Percentiles rank a stretch among this genome's conserved stretches.
phyloP scores from a whole-genome alignment of 2,888 invertebrate species.

The Epiblema foenella region DNA sequence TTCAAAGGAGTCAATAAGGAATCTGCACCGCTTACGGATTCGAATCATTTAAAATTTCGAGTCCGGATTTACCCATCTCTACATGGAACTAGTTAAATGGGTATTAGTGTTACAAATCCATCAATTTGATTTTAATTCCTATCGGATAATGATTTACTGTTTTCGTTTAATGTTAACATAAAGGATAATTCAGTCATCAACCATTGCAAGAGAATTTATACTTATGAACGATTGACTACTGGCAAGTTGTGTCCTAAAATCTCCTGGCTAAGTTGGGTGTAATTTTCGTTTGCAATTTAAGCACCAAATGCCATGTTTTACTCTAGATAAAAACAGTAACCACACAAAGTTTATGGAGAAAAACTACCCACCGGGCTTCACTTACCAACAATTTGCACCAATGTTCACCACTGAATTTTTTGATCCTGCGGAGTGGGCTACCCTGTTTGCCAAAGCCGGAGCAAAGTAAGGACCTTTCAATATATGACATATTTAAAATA shows the following conservation, averaged over 20 bases:
- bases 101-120: background rate
- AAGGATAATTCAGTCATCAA: background rate
- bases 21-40: no score
- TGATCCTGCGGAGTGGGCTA: conserved; percentile 93
- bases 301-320: conserved; percentile 15
- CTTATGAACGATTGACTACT: background rate
- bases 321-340: conserved; percentile 62
- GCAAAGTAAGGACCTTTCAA: conserved; percentile 87
- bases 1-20: no score
- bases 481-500: background rate
- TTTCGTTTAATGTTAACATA: no score
- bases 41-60: no score
- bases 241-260: background rate
- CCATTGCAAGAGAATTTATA: background rate
- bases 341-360: conserved; percentile 89
- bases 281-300: background rate
- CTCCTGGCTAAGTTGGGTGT: background rate
- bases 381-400: conserved; percentile 96
- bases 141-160: no score
- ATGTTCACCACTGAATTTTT: conserved; percentile 96
- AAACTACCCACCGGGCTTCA: conserved; percentile 93
- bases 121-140: no score
- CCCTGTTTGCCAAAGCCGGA: conserved; percentile 92
- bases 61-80: no score
- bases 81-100: no score